These are phyloP conservation scores for Pteromalus puparum DNA, from an alignment of 1,140 invertebrate genomes.

Conservation along the genomic window DNA sequence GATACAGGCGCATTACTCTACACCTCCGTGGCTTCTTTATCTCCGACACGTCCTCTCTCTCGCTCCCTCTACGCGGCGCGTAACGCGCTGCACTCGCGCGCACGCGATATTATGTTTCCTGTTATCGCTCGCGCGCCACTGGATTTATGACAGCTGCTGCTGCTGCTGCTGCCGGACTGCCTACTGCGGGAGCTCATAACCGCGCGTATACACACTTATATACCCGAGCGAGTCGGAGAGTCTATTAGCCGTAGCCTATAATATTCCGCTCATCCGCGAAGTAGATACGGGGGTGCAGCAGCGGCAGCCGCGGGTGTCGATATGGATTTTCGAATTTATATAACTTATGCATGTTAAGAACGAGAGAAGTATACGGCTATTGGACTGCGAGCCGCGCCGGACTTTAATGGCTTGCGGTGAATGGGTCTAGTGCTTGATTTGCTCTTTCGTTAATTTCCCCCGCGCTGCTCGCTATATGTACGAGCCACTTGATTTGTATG, in stretches of 20 bases:
- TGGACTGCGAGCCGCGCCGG: no score
- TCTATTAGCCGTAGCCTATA: neutral
- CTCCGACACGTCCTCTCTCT: neutral
- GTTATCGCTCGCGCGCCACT: slow-evolving; percentile 27
- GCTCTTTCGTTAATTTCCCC: slow-evolving; percentile 9
- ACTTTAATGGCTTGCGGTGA: slow-evolving; percentile 6
- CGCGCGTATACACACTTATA: neutral
- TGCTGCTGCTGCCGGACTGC: slow-evolving; percentile 8
- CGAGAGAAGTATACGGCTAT: neutral
- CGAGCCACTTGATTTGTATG: slow-evolving; percentile 18
- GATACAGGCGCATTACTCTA: neutral
- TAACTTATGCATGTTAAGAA: neutral
- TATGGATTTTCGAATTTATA: slow-evolving; percentile 44
- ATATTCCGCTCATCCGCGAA: neutral
- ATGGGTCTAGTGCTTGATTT: neutral
- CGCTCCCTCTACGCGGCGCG: no score
- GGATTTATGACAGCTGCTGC: slow-evolving; percentile 35
- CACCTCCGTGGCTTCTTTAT: slow-evolving; percentile 9
- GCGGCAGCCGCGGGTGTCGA: neutral
- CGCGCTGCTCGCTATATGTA: neutral
- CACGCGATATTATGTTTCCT: slow-evolving; percentile 43
- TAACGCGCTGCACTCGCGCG: slow-evolving; percentile 5
- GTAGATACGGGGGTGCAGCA: neutral
- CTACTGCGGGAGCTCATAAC: neutral
- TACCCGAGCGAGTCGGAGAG: neutral